Evolutionary conservation across 2,113 vertebrate species (phyloP).

Genomic region (Brachionichthys hirsutus): DNA sequence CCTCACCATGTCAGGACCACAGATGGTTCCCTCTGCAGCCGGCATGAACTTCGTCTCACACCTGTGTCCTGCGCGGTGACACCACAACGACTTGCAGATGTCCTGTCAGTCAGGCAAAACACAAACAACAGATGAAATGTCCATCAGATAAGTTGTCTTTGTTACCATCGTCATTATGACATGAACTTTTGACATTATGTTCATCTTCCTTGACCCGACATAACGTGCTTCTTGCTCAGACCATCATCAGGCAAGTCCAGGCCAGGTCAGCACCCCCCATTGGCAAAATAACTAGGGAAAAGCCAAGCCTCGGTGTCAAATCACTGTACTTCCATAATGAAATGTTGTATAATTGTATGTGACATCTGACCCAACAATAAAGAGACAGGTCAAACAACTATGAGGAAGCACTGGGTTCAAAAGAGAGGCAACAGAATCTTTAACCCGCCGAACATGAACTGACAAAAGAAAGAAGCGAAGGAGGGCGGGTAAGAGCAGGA

Average conservation of each 20-base stretch:
- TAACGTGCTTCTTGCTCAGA: constrained; percentile 42
- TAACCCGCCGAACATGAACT: constrained; percentile 53
- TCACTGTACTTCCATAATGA: constrained; percentile 60
- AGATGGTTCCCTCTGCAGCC: constrained; percentile 92
- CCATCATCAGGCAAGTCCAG: constrained; percentile 42
- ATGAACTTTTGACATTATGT: neutral
- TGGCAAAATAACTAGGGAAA: constrained; percentile 26
- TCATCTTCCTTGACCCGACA: constrained; percentile 16
- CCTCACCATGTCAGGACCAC: constrained; percentile 93
- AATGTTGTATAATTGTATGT: constrained; percentile 57
- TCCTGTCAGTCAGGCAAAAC: constrained; percentile 79
- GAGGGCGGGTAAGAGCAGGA: constrained; percentile 8
- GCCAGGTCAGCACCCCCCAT: constrained; percentile 35
- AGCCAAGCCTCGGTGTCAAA: constrained; percentile 53
- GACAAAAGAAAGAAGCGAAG: constrained; percentile 48
- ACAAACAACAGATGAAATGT: constrained; percentile 23
- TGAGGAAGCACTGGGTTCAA: constrained; percentile 52
- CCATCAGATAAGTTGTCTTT: neutral
- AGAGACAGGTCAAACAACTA: constrained; percentile 43
- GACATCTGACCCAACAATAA: constrained; percentile 65
- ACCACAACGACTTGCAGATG: constrained; percentile 98
- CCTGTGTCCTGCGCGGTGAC: constrained; percentile 89
- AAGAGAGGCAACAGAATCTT: constrained; percentile 52
- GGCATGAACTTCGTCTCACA: constrained; percentile 99
- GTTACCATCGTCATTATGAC: neutral